A percentile compares a stretch with the other conserved stretches of the same genome.
Evolutionary conservation across 2,113 vertebrate species (phyloP).

Genomic region (Myotis brandtii): DNA sequence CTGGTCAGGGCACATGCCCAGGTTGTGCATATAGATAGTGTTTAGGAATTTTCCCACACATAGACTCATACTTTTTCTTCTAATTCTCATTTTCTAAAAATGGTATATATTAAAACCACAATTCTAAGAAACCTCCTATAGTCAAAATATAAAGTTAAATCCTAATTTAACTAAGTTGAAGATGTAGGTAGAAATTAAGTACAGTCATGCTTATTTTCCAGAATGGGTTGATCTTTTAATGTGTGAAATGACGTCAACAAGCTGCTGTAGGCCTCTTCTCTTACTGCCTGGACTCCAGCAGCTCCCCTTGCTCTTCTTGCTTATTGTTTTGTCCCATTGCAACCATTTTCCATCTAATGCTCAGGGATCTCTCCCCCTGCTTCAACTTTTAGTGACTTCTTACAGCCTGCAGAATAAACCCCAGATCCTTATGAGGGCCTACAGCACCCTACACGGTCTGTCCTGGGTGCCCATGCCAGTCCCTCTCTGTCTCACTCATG

Average conservation of each 20-base stretch:
- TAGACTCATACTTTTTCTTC: not conserved
- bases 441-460: not conserved
- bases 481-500: not conserved
- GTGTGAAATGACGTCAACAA: not conserved
- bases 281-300: not conserved
- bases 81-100: not conserved
- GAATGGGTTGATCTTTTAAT: not conserved
- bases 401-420: not conserved
- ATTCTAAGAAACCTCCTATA: not conserved
- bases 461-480: rapidly evolving
- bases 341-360: not conserved
- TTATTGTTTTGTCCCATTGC: not conserved
- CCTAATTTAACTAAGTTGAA: not conserved
- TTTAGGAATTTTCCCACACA: not conserved
- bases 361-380: not conserved
- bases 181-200: not conserved
- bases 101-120: not conserved
- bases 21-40: not conserved
- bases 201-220: not conserved
- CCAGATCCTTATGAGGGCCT: not conserved
- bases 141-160: not conserved
- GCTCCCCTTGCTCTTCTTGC: not conserved
- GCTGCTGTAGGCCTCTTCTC: not conserved
- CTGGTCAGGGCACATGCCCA: too few relatives aligned
- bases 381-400: not conserved